phyloP scores from a whole-genome alignment of 2,888 invertebrate species.

The Dexiosoma caninum region DNA sequence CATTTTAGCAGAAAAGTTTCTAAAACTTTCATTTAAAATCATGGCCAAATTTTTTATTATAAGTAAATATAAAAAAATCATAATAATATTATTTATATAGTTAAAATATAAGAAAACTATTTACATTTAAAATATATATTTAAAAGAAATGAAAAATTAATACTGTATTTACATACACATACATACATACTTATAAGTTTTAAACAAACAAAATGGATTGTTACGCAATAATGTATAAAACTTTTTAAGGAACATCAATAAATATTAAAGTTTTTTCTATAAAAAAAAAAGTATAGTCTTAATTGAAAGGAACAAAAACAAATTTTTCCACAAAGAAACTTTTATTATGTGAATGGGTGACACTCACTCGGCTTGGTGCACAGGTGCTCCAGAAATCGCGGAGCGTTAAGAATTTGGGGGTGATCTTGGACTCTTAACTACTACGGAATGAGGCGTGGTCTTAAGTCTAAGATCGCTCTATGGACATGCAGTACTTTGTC shows the following conservation, averaged over 20 bases:
- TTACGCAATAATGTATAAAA: constrained; percentile 43
- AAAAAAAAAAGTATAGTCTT: no score
- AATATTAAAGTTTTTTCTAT: constrained; percentile 19
- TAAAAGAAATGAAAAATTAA: not conserved
- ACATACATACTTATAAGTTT: constrained; percentile 7
- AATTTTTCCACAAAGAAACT: no score
- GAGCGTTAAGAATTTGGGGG: no score
- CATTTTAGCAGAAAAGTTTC: constrained; percentile 1
- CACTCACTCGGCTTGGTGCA: no score
- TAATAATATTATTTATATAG: not conserved
- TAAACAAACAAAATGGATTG: constrained; percentile 59
- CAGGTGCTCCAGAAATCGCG: no score
- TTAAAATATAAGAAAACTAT: constrained; percentile 19
- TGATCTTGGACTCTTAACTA: no score
- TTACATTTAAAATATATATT: constrained; percentile 9
- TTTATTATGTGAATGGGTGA: no score
- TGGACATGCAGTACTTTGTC: no score
- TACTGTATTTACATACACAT: constrained; percentile 16
- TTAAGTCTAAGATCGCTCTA: no score
- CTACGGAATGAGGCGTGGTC: no score
- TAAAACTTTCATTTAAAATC: constrained; percentile 5
- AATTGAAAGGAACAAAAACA: no score
- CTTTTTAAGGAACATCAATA: constrained; percentile 15
- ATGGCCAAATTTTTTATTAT: constrained; percentile 47
- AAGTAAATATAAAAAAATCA: constrained; percentile 2